These are phyloP conservation scores for Hylia prasina DNA, from an alignment of 2,113 vertebrate species.

Conservation along the genomic window DNA sequence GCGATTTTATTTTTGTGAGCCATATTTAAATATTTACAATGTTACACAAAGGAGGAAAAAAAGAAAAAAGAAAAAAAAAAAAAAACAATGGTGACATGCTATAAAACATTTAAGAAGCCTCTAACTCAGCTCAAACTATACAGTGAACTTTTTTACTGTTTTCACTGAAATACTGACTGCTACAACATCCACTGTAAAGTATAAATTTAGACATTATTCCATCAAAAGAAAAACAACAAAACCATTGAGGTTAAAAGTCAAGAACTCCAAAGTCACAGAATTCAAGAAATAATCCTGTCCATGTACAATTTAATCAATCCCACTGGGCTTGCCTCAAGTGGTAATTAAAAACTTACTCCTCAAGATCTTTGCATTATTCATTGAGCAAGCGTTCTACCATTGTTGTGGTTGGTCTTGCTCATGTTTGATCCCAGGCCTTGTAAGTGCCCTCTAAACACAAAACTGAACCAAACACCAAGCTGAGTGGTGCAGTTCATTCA, in stretches of 20 bases:
- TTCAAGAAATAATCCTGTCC: not conserved
- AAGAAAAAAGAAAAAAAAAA: not conserved
- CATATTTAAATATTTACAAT: constrained; percentile 56
- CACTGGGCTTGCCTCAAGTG: not conserved
- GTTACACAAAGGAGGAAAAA: not conserved
- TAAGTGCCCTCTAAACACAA: not conserved
- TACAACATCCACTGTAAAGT: not conserved
- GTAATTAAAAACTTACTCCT: not conserved
- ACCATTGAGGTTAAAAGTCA: not conserved
- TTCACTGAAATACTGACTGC: not conserved
- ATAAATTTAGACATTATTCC: not conserved
- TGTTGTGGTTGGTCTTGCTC: not conserved
- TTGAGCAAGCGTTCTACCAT: rapidly evolving
- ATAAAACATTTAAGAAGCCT: constrained; percentile 38
- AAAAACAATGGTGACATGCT: not conserved
- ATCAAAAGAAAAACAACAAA: not conserved
- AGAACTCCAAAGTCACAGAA: not conserved
- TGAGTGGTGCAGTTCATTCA: rapidly evolving
- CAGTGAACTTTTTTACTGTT: not conserved
- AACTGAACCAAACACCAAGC: not conserved
- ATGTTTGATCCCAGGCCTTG: not conserved
- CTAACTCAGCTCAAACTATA: not conserved
- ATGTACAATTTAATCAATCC: not conserved
- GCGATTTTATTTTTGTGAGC: constrained; percentile 49
- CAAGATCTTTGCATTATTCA: not conserved